A percentile compares a stretch with the other conserved stretches of the same genome.
phyloP scores from a whole-genome alignment of 2,888 invertebrate species.

The Apantesis nais region DNA sequence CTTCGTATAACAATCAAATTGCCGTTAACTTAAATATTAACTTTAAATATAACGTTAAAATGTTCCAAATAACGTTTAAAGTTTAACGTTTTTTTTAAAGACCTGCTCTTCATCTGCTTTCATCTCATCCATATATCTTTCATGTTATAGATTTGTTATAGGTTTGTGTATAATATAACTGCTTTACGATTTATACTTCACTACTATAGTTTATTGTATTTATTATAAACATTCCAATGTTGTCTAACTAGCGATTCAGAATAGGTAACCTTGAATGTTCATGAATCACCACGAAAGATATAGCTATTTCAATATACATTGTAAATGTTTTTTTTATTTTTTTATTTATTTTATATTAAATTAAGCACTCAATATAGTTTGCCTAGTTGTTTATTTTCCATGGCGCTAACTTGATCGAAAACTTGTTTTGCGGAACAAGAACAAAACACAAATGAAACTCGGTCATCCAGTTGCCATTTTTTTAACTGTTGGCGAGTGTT shows the following conservation, averaged over 20 bases:
- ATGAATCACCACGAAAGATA: slow-evolving; percentile 2
- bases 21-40: not conserved
- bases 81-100: not conserved
- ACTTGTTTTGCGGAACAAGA: not conserved
- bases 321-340: not conserved
- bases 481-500: not conserved
- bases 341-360: not conserved
- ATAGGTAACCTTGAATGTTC: slow-evolving; percentile 3
- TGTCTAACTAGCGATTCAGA: slow-evolving; percentile 4
- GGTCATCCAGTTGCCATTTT: not conserved
- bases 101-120: not conserved
- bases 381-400: not conserved
- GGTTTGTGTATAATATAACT: not conserved
- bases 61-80: not conserved
- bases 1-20: not conserved
- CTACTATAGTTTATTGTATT: not conserved
- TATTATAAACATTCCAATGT: slow-evolving; percentile 10
- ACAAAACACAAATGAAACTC: not conserved
- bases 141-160: not conserved
- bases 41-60: not conserved
- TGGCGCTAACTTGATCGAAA: not conserved
- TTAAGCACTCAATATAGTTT: not conserved
- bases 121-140: not conserved
- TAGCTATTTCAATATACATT: not conserved
- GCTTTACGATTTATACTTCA: not conserved